Evolutionary conservation across 2,113 vertebrate species (phyloP), one percentile per base, ranked within the genome.

Genomic region (Indicator maculatus): DNA sequence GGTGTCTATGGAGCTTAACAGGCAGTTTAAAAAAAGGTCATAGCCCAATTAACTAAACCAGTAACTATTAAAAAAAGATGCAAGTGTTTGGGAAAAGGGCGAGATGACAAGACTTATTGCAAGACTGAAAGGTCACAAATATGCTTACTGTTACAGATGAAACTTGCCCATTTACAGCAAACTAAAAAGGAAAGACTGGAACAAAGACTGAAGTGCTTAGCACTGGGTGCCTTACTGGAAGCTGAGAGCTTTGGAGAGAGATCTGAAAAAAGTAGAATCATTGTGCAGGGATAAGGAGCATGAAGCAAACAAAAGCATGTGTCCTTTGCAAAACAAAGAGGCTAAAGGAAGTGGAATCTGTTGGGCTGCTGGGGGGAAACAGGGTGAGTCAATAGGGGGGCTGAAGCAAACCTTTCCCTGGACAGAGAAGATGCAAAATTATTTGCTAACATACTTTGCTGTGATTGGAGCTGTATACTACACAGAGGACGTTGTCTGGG

Each of bases 211-310:
- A 59, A 90, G 84, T 20, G 26, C 80, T 94, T 81, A 94, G 58
- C 31, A 31, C 67, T 88, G 73, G n/a, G 27, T 65, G 95, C 50
- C 67, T 93, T 73, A 92, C 84, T 93, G 75, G 82, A 82, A 92
- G 56, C 89, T 80, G 33, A 83, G 36, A 59, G 82, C 85, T 94
- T 94, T 96, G 95, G 87, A 93, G 64, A 86, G 82, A 96, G 64
- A 95, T 91, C 89, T 91, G 82, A 91, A 95, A 92, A 92, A 92
- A 55, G 31, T 20, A 87, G 64, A 92, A 93, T 69, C 93, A 93
- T 95, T 95, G 91, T 89, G 55, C 78, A 76, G 82, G 93, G 89
- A 95, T 93, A 93, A 96, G 94, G 89, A 96, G 89, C 93, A 96
- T 95, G 91, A 93, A 94, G 78, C 81, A 94, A 93, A 96, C 84